Evolutionary conservation across 2,888 invertebrate species (phyloP), one percentile per base, ranked within the genome.

Genomic region (Sussaba pulchella): DNA sequence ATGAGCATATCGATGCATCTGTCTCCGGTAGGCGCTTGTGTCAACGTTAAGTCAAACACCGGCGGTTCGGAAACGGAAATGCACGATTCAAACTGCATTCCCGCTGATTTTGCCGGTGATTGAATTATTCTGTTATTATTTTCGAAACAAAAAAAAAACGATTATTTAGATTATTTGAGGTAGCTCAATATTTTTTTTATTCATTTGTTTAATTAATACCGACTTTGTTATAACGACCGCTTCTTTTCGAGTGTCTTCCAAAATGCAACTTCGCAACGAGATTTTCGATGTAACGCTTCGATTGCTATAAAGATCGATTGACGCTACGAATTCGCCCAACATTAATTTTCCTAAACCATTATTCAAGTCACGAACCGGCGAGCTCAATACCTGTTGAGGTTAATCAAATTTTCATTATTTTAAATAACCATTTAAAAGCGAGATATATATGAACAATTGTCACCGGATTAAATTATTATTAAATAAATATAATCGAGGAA

Each of bases 241-340:
- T 83, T 96, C 95, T 0, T 96, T 95, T 59, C 97, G 93, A 21
- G 96, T 95, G 87, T 97, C 97, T 87, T 96, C 95, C 2, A 97
- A 92, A 1, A 94, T 92, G 61, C 96, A 92, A 24, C 94, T 95
- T 91, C 96, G 95, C 64, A 97, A 92, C 24, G 96, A 95, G 61
- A 96, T 93, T 87, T 95, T 95, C 69, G 96, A 93, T 88, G 96
- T 96, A 75, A 95, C 89, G 86, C 96, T 96, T 54, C 93, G 93
- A 87, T 97, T 96, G 2, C 95, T 95, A 85, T 94, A 95, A 78
- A 94, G 93, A 63, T 96, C 95, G 75, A 95, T 92, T 4, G 94
- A 94, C 0, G 95, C 87, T 17, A 94, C 94, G 0, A 95, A 93
- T 89, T 97, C 96, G 0, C 95, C 95, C 10, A 96, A 94, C 10